Evolutionary conservation across 2,888 invertebrate species (phyloP).

Genomic region (Yponomeuta evonymella): DNA sequence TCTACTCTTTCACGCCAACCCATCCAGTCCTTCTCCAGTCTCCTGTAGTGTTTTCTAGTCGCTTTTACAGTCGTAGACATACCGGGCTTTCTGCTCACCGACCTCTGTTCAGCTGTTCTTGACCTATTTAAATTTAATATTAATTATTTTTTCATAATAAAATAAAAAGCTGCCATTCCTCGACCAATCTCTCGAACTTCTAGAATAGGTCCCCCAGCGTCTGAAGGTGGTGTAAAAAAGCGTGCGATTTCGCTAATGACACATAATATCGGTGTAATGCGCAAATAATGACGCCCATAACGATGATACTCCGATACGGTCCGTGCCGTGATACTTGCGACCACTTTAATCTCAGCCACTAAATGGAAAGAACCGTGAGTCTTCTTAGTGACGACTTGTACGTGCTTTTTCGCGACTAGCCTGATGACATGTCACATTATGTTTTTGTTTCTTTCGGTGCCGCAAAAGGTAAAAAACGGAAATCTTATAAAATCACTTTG

Average conservation of each 20-base stretch:
- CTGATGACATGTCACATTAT: background rate
- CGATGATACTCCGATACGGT: background rate
- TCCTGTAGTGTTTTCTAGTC: too few species aligned
- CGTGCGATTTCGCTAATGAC: conserved; percentile 15
- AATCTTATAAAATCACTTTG: too few species aligned
- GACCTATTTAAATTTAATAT: too few species aligned
- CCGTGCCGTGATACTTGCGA: background rate
- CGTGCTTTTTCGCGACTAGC: background rate
- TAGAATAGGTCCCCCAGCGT: background rate
- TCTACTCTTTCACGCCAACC: too few species aligned
- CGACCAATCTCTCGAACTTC: background rate
- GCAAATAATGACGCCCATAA: conserved; percentile 13
- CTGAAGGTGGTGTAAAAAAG: background rate
- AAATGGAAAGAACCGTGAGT: background rate
- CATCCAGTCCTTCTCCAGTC: too few species aligned
- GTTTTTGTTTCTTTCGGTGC: too few species aligned
- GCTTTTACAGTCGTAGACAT: too few species aligned
- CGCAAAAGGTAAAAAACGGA: too few species aligned
- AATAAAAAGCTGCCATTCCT: too few species aligned
- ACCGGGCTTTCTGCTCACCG: too few species aligned
- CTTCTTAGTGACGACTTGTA: background rate
- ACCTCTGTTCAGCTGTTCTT: too few species aligned
- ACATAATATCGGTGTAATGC: conserved; percentile 14
- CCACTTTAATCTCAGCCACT: background rate
- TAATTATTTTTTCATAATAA: too few species aligned